Percentiles rank a stretch among this genome's conserved stretches.
phyloP scores from a whole-genome alignment of 2,797 vertebrate species.

The Parambassis ranga region DNA sequence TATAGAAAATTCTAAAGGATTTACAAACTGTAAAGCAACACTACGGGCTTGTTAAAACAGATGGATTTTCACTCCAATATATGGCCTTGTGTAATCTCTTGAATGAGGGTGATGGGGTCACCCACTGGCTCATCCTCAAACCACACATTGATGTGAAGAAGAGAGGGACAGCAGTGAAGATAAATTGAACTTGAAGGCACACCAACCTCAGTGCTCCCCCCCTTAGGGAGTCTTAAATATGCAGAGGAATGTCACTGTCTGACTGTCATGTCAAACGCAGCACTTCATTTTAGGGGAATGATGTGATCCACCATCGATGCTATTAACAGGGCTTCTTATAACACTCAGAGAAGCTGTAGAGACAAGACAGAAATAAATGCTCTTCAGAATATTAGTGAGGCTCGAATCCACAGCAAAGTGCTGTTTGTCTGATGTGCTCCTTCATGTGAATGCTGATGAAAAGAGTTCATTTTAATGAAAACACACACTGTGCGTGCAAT shows the following conservation, averaged over 20 bases:
- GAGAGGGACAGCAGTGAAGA: not conserved
- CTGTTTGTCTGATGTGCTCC: not conserved
- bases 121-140: not conserved
- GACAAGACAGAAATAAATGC: not conserved
- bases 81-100: not conserved
- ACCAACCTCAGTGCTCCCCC: not conserved
- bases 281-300: not conserved
- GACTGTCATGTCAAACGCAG: not conserved
- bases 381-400: slow-evolving; percentile 12
- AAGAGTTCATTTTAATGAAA: not conserved
- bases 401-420: not conserved
- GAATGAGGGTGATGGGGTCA: not conserved
- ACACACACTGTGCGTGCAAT: not conserved
- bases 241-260: not conserved
- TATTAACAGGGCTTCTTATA: not conserved
- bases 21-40: too few relatives aligned
- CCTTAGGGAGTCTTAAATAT: not conserved
- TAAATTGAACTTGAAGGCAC: not conserved
- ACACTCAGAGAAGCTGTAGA: not conserved
- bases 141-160: not conserved
- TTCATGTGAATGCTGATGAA: slow-evolving; percentile 10
- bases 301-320: not conserved
- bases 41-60: too few relatives aligned
- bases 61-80: not conserved
- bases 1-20: too few relatives aligned